These are phyloP conservation scores for Eupithecia vulgata DNA, from an alignment of 2,888 invertebrate genomes.

Conservation along the genomic window DNA sequence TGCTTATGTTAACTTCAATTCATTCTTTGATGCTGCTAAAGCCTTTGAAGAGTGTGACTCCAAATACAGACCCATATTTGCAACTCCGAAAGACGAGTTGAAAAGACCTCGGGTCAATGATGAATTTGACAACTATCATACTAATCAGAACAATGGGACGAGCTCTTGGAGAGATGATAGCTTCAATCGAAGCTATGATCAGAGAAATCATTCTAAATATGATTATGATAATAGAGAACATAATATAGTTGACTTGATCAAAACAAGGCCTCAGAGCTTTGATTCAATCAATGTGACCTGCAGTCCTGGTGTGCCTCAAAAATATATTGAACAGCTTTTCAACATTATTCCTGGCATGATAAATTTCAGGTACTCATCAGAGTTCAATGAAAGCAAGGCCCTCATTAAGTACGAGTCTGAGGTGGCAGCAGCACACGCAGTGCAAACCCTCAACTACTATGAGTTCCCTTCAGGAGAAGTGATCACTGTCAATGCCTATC, in stretches of 20 bases:
- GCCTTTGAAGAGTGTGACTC: constrained; percentile 95
- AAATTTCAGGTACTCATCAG: constrained; percentile 75
- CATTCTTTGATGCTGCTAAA: constrained; percentile 92
- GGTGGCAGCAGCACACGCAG: constrained; percentile 84
- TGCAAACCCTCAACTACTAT: constrained; percentile 94
- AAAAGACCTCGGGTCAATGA: constrained; percentile 67
- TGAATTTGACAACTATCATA: constrained; percentile 51
- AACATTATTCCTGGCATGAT: constrained; percentile 90
- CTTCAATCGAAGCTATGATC: constrained; percentile 26
- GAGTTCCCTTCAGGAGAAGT: constrained; percentile 96
- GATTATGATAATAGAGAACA: constrained; percentile 46
- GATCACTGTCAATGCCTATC: constrained; percentile 88
- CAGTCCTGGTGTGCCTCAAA: constrained; percentile 88
- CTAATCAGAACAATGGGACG: constrained; percentile 15
- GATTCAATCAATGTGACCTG: constrained; percentile 89
- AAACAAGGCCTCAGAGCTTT: constrained; percentile 72
- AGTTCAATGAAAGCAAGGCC: constrained; percentile 78
- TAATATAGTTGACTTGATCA: constrained; percentile 50
- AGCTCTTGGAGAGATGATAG: constrained; percentile 34
- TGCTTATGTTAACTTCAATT: constrained; percentile 93
- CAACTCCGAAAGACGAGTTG: constrained; percentile 89
- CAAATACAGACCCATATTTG: constrained; percentile 94
- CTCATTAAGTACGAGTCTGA: constrained; percentile 68
- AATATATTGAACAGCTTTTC: constrained; percentile 92
- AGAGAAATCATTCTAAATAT: constrained; percentile 42